These are phyloP conservation scores for Parambassis ranga DNA, from an alignment of 2,797 vertebrate species.

Conservation along the genomic window DNA sequence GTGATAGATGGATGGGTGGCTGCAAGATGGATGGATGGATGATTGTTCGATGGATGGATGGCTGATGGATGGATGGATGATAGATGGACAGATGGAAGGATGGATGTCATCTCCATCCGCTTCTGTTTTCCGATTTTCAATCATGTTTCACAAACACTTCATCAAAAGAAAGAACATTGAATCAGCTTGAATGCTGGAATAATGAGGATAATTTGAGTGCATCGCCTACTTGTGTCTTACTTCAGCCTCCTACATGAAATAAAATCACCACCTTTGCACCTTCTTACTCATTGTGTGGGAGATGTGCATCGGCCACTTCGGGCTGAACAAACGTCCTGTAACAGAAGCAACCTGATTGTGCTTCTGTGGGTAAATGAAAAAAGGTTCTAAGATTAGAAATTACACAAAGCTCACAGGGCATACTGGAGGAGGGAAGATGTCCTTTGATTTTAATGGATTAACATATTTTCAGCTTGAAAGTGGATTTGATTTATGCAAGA, in stretches of 20 bases:
- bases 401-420: conserved; percentile 10
- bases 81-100: no score
- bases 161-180: no score
- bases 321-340: background rate
- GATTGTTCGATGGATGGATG: no score
- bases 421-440: conserved; percentile 4
- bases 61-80: no score
- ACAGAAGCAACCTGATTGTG: background rate
- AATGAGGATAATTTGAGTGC: background rate
- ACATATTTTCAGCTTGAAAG: conserved; percentile 49
- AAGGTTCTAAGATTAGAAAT: background rate
- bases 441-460: conserved; percentile 58
- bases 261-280: conserved; percentile 17
- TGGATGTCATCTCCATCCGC: no score
- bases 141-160: no score
- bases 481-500: conserved; percentile 53
- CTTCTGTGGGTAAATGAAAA: conserved; percentile 20
- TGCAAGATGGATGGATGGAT: no score
- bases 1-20: no score
- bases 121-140: no score
- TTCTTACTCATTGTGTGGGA: conserved; percentile 32
- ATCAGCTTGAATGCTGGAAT: no score
- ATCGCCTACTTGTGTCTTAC: background rate
- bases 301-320: conserved; percentile 22
- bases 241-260: conserved; percentile 38